These are phyloP conservation scores for Lasioglossum marginatum DNA, from an alignment of 2,888 invertebrate species.

Conservation along the genomic window DNA sequence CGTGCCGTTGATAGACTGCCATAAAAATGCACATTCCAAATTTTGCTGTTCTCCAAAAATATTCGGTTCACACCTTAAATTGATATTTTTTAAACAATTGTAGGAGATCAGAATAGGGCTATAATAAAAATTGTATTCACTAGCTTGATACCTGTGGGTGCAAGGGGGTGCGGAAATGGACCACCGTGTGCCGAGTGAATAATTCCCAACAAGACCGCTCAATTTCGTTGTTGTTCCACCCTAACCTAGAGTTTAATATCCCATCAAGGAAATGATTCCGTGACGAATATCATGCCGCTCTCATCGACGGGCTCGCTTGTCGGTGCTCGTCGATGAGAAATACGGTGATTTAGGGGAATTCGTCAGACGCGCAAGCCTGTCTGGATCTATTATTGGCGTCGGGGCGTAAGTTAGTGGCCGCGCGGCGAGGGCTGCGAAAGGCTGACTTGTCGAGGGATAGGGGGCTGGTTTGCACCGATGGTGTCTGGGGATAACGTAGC, in stretches of 20 bases:
- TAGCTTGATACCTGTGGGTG: not conserved
- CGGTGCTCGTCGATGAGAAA: constrained; percentile 51
- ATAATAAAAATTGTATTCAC: too few species aligned
- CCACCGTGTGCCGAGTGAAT: not conserved
- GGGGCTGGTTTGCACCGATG: constrained; percentile 67
- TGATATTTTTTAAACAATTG: too few species aligned
- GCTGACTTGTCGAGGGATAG: constrained; percentile 36
- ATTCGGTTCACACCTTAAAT: too few species aligned
- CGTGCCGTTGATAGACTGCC: not conserved
- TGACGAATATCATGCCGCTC: constrained; percentile 37
- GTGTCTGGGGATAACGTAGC: constrained; percentile 77
- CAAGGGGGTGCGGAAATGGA: not conserved
- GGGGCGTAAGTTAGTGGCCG: constrained; percentile 74
- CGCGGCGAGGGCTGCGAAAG: constrained; percentile 51
- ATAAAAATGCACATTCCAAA: too few species aligned
- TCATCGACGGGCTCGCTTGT: not conserved
- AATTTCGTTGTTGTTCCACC: constrained; percentile 21
- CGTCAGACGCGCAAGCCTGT: constrained; percentile 65
- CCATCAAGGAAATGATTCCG: constrained; percentile 53
- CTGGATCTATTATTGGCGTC: constrained; percentile 76
- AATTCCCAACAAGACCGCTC: not conserved
- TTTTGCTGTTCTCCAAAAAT: too few species aligned
- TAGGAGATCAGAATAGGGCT: too few species aligned
- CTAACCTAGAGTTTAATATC: constrained; percentile 23
- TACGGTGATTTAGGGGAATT: constrained; percentile 70